Conservation (phyloP, 2,888 invertebrate genomes). For the Acronicta alni region DNA sequence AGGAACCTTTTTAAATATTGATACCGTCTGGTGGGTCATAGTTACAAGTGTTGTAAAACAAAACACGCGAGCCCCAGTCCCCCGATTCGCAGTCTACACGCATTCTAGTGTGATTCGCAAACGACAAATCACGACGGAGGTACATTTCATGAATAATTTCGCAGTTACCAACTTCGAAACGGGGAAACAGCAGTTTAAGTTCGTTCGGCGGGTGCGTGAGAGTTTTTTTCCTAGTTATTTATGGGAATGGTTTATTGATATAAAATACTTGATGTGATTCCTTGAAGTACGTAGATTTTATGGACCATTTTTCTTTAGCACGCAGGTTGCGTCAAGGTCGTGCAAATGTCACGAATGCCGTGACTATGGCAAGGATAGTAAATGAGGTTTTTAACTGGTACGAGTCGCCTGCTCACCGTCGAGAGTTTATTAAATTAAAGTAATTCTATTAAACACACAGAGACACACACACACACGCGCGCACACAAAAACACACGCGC, state of each 20-base stretch:
- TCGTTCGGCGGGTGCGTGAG: slow-evolving; percentile 16
- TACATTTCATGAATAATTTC: slow-evolving; percentile 56
- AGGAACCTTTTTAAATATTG: too few relatives aligned
- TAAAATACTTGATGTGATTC: slow-evolving; percentile 12
- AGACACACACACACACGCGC: too few relatives aligned
- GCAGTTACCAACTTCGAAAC: slow-evolving; percentile 43
- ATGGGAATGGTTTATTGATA: slow-evolving; percentile 34
- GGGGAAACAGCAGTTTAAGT: slow-evolving; percentile 39
- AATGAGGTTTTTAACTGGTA: too few relatives aligned
- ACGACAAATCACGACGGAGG: slow-evolving; percentile 53
- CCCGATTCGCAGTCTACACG: slow-evolving; percentile 26
- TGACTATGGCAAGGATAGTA: too few relatives aligned
- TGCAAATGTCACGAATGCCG: background rate
- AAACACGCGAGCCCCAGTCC: slow-evolving; percentile 24
- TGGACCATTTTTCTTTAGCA: too few relatives aligned
- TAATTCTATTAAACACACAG: too few relatives aligned
- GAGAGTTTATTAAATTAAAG: too few relatives aligned
- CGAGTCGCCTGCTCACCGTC: too few relatives aligned
- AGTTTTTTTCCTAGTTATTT: slow-evolving; percentile 29
- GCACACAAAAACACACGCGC: too few relatives aligned
- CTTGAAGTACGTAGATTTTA: slow-evolving; percentile 3
- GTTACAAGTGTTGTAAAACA: slow-evolving; percentile 31
- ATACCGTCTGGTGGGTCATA: too few relatives aligned
- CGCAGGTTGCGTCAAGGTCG: too few relatives aligned
- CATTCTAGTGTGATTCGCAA: slow-evolving; percentile 32